phyloP scores from a whole-genome alignment of 2,113 vertebrate genomes.

The Chionomys nivalis region DNA sequence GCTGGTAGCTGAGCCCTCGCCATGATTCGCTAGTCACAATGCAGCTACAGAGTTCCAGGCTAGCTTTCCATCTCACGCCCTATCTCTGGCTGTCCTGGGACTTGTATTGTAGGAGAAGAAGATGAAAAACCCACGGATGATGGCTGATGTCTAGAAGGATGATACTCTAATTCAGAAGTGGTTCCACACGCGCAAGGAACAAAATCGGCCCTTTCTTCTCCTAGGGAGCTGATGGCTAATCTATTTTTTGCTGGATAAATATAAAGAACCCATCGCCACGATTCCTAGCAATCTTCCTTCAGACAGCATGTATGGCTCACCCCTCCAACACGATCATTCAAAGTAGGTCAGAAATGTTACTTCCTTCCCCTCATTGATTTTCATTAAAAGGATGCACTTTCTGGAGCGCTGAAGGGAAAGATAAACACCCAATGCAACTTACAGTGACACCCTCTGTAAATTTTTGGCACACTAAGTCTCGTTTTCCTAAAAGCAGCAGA shows the following conservation, averaged over 20 bases:
- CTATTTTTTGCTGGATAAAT: conserved; percentile 37
- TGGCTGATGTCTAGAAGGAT: background rate
- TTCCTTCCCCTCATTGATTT: conserved; percentile 66
- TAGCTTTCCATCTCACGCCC: conserved; percentile 29
- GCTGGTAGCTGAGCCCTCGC: conserved; percentile 30
- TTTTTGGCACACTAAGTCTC: conserved; percentile 33
- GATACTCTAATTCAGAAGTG: conserved; percentile 46
- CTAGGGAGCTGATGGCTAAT: background rate
- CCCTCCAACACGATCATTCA: conserved; percentile 49
- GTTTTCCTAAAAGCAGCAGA: conserved; percentile 3
- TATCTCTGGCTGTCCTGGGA: conserved; percentile 36
- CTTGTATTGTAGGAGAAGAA: background rate
- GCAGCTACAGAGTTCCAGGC: background rate
- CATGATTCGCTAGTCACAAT: conserved; percentile 4
- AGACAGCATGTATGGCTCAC: background rate
- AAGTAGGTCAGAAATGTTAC: conserved; percentile 73
- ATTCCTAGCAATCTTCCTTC: conserved; percentile 55
- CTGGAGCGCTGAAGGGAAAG: conserved; percentile 55
- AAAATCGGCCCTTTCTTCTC: conserved; percentile 35
- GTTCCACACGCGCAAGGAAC: background rate
- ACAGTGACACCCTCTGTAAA: conserved; percentile 50
- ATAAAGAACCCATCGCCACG: conserved; percentile 52
- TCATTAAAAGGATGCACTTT: conserved; percentile 67
- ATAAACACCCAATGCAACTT: conserved; percentile 50
- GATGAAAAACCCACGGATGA: conserved; percentile 34